Evolutionary conservation across 2,113 vertebrate species (phyloP).

Genomic region (Caretta caretta): DNA sequence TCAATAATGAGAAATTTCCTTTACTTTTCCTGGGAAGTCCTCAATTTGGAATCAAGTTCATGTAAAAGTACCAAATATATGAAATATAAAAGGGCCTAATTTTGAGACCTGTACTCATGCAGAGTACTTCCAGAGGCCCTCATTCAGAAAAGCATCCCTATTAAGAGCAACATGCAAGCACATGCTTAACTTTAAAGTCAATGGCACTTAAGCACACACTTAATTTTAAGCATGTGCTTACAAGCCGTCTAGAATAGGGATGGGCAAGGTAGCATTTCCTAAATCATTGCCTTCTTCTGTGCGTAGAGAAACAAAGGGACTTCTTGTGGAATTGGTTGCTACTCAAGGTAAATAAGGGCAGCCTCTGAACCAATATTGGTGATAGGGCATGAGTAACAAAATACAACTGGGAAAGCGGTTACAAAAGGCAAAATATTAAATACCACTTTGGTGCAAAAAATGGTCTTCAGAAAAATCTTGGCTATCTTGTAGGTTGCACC

Average conservation of each 20-base stretch:
- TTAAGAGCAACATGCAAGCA: background rate
- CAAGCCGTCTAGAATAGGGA: background rate
- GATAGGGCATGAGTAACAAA: background rate
- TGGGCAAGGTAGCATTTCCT: background rate
- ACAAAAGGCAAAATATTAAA: background rate
- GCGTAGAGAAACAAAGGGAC: background rate
- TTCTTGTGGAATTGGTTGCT: background rate
- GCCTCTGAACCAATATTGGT: background rate
- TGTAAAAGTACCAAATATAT: background rate
- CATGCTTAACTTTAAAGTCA: background rate
- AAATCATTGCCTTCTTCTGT: background rate
- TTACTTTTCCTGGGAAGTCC: background rate
- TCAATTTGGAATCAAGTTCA: background rate
- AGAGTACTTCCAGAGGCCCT: background rate
- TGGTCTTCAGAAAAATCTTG: background rate
- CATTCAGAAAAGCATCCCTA: background rate
- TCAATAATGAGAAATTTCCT: background rate
- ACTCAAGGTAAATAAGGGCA: background rate
- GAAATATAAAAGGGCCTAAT: background rate
- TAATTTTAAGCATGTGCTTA: background rate
- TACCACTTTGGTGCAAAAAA: background rate
- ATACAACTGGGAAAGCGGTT: background rate
- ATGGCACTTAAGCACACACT: background rate
- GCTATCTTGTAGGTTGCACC: background rate
- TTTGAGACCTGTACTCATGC: background rate